Base-by-base conservation (phyloP, 2,113 vertebrate genomes). In the Galbula dea region DNA sequence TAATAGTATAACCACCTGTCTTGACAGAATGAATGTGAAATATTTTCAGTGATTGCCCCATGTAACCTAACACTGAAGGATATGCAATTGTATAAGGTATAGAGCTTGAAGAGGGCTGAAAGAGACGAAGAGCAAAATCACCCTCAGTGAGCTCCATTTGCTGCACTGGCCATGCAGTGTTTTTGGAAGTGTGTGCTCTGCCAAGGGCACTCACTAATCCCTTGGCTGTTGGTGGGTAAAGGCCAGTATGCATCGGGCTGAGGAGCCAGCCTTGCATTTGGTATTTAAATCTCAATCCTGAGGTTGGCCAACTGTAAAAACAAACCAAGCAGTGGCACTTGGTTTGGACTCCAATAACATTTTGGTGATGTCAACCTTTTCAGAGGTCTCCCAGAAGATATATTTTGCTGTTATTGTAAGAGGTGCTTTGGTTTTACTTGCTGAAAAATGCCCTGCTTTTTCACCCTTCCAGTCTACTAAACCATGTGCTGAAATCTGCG, bases 281-380 rank as follows among this genome's bases (percentile, higher is more conserved):
- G 49, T 85, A 93, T 85, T 95, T 81, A 78, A 90, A 57, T 75
- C 21, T 55, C 15, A 4, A 16, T 59, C 41, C 55, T 43, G 54
- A 49, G 32, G 43, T 32, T 92, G 77, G 39, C 76, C 95, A 87
- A 79, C 90, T 92, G 90, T 79, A 68, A 87, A 95, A 96, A 95
- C 83, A 96, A 95, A 78, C 80, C 80, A 52, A 73, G 62, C 62
- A 73, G 81, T 59, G 69, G 49, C 90, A 75, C 94, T 93, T 81
- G 59, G 9, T 83, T 95, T 59, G 73, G 63, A 68, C 77, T 89
- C 86, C 80, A 92, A 49, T 75, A 96, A 81, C 68, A 78, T 94
- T 94, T 93, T 91, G 86, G 86, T 90, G 89, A 62, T 26, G 54
- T 69, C 91, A 82, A 30, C 76, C 6, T 92, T 94, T 89, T 82